These are phyloP conservation scores for Atethmia centrago DNA, from an alignment of 2,888 invertebrate genomes.

Conservation along the genomic window DNA sequence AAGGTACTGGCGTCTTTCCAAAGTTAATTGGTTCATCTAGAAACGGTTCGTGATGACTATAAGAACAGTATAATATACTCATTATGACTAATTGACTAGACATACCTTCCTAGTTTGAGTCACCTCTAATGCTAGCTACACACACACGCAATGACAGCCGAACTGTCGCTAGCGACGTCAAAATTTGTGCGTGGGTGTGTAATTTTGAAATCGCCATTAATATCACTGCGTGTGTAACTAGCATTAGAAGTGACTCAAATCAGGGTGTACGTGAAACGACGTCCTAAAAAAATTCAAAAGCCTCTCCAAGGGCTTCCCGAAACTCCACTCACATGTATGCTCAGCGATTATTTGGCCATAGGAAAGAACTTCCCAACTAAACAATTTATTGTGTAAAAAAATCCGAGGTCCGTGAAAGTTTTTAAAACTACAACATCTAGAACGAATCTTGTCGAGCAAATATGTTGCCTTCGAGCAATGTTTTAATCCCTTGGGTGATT, in stretches of 20 bases:
- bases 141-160: neutral
- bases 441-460: no score
- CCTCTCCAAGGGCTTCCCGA: no score
- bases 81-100: neutral
- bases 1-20: neutral
- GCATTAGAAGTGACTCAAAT: no score
- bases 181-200: neutral
- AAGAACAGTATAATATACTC: no score
- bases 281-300: no score
- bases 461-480: no score
- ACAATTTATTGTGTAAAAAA: neutral
- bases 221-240: neutral
- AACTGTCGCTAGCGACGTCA: neutral
- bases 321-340: no score
- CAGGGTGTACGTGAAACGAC: fast-evolving
- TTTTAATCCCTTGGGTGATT: no score
- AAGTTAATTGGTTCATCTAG: neutral
- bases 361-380: neutral
- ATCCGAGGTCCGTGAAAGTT: neutral
- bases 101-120: neutral
- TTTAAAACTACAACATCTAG: neutral
- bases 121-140: neutral
- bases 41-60: neutral
- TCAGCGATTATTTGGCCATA: neutral
- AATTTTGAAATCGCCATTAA: neutral